Evolutionary conservation across 1,140 invertebrate species (phyloP).

Genomic region (Glossosoma conforme): DNA sequence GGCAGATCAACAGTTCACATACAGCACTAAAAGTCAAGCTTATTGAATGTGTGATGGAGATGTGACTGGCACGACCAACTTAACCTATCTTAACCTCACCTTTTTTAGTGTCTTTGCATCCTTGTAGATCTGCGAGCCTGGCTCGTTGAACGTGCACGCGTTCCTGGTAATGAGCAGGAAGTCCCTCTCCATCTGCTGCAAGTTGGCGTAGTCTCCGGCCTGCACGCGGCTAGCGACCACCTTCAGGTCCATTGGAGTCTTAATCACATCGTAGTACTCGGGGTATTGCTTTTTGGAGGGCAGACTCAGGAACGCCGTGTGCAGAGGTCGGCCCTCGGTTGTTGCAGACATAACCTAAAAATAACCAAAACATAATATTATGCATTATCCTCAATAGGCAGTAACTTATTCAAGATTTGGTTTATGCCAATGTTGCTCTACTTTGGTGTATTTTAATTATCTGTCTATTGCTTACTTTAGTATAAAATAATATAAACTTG

Average conservation of each 20-base stretch:
- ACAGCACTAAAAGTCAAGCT: no score
- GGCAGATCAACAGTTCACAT: no score
- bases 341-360: slow-evolving; percentile 70
- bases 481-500: no score
- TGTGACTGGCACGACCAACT: no score
- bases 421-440: no score
- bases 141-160: slow-evolving; percentile 94
- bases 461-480: no score
- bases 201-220: slow-evolving; percentile 66
- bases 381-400: no score
- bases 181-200: slow-evolving; percentile 88
- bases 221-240: slow-evolving; percentile 90
- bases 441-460: no score
- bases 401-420: no score
- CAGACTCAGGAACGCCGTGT: slow-evolving; percentile 82
- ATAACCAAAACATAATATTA: not conserved
- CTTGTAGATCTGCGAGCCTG: slow-evolving; percentile 94
- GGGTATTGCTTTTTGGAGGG: slow-evolving; percentile 91
- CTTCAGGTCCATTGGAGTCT: slow-evolving; percentile 92
- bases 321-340: slow-evolving; percentile 74
- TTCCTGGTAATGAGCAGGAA: slow-evolving; percentile 89
- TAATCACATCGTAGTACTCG: slow-evolving; percentile 95
- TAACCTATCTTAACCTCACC: slow-evolving; percentile 48
- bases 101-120: slow-evolving; percentile 88
- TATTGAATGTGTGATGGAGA: no score